Evolutionary conservation across 2,113 vertebrate species (phyloP), one percentile per base, ranked within the genome.

Genomic region (Pygoscelis antarcticus): DNA sequence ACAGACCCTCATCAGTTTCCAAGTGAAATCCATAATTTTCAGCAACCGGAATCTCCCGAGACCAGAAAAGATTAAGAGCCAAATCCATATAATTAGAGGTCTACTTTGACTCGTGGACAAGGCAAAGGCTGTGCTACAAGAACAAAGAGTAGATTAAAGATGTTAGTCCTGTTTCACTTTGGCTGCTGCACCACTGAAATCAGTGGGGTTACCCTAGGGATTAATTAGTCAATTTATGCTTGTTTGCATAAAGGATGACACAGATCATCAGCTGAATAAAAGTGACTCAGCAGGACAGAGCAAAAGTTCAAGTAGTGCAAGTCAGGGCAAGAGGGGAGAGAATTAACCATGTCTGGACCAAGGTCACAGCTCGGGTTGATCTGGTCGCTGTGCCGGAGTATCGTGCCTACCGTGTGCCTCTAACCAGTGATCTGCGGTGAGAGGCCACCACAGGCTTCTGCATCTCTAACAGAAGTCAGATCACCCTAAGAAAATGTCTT

Each of bases 201-300:
- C 96, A 68, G 40, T 49, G 52, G 68, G 54, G 34, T 74, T 95
- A 71, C 95, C 80, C 90, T 32, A 55, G 90, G 95, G 95, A 97
- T 97, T 96, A 95, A 96, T 98, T 97, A 90, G 83, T 32, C 92
- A 92, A 58, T 96, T 96, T 93, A 86, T 47, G 66, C 80, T 97
- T 97, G 95, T 98, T 97, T 97, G 95, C 95, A 97, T 97, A 94
- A 90, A 84, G 77, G 68, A 96, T 94, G 96, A 90, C 88, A 97
- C 42, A 87, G 94, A 96, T 88, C 60, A 70, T 95, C 86, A 93
- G 78, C 86, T 82, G 84, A 90, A 96, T 0, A 65, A 27, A 80
- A 65, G 47, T 87, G 92, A 84, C 87, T 90, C 86, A 89, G 90
- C 70, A 83, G 88, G 78, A 96, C 70, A 90, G 69, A 94, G 66